phyloP scores from a whole-genome alignment of 2,888 invertebrate species.

The Aplocera efformata region DNA sequence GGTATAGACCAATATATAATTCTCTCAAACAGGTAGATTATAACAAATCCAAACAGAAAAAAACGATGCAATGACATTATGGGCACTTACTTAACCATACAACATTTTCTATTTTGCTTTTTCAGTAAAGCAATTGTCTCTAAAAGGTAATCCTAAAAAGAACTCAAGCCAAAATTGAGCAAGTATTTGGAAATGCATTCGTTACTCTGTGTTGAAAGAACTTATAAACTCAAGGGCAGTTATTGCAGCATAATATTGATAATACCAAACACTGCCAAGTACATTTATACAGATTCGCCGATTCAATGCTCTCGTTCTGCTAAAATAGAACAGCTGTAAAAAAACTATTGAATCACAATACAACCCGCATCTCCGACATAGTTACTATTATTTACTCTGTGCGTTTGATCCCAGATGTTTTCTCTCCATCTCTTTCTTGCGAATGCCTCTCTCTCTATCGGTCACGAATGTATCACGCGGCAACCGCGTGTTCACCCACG shows the following conservation, averaged over 20 bases:
- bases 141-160: too few species aligned
- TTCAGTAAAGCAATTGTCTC: too few species aligned
- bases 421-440: constrained; percentile 45
- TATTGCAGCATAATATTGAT: constrained; percentile 7
- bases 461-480: constrained; percentile 39
- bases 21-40: too few species aligned
- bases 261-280: constrained; percentile 7
- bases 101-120: too few species aligned
- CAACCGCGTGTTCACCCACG: constrained; percentile 34
- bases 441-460: constrained; percentile 29
- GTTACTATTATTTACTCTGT: too few species aligned
- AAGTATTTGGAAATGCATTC: neutral
- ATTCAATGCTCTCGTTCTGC: constrained; percentile 17
- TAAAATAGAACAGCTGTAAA: constrained; percentile 31
- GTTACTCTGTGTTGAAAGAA: neutral
- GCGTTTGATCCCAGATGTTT: constrained; percentile 50
- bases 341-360: constrained; percentile 37
- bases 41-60: too few species aligned
- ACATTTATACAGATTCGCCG: constrained; percentile 11
- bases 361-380: too few species aligned
- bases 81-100: too few species aligned
- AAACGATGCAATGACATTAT: too few species aligned
- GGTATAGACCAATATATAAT: too few species aligned
- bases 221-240: constrained; percentile 2
- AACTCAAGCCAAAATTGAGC: too few species aligned